Evolutionary conservation across 1,140 invertebrate species (phyloP), one percentile per base, ranked within the genome.

Genomic region (Drosophila kurseongensis): DNA sequence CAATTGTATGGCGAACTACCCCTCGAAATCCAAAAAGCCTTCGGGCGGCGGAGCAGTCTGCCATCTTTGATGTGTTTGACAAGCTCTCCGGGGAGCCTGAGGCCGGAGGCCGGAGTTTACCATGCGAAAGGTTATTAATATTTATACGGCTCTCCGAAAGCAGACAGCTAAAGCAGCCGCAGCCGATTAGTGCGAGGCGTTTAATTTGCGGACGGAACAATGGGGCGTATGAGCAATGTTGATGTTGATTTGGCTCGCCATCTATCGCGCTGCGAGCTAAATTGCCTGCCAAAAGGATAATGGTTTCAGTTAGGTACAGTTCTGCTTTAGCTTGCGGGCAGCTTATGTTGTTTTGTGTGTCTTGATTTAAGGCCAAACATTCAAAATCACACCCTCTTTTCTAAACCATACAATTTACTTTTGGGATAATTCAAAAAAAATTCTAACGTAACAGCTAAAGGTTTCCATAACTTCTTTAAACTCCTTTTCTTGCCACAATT

Each of bases 71-170:
- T 69, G 73, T 69, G 82, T 85, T 85, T 86, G 82, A 86, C 78
- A 86, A 58, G 60, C 68, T 60, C 71, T 60, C 72, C 29, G 38
- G 65, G 78, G 57, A 38, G 40, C 7, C 47, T 8, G 40, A 35
- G 18, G 45, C 38, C 35, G 6, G 40, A 35, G 18, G 45, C 38
- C 35, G 6, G 44, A 35, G 66, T 60, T 61, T 60, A 73, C 59
- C 81, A 80, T 78, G 65, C 80, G 78, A 86, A 81, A 63, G 66
- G 66, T 88, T 88, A 86, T 86, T 88, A 86, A 86, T 86, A 86
- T 88, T 86, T 86, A 86, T 83, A 76, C 62, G 75, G 75, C 82
- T 65, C 82, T 86, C 71, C 44, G 65, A 45, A 40, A 48, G 52
- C 65, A 68, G 61, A 29, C 52, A 55, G 48, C 23, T 50, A 29